phyloP scores from a whole-genome alignment of 2,113 vertebrate species.

The Cebus imitator region DNA sequence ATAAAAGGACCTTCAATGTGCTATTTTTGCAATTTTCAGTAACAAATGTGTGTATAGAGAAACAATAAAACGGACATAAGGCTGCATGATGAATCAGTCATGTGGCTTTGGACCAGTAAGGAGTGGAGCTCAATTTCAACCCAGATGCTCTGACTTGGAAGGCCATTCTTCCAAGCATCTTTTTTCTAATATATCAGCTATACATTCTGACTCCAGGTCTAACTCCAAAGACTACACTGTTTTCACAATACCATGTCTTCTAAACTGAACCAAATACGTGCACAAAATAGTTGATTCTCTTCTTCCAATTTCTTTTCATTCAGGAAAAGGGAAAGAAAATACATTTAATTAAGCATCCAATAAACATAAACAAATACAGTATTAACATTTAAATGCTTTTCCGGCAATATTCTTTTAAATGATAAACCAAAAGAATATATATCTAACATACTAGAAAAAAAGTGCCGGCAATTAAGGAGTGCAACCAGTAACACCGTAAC shows the following conservation, averaged over 20 bases:
- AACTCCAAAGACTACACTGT: neutral
- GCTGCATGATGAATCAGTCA: too few relatives aligned
- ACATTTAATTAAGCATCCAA: slow-evolving; percentile 6
- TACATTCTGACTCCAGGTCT: neutral
- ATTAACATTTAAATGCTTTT: neutral
- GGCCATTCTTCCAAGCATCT: too few relatives aligned
- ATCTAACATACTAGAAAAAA: neutral
- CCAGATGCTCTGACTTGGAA: too few relatives aligned
- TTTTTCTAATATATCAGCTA: too few relatives aligned
- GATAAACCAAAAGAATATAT: neutral
- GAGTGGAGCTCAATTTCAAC: too few relatives aligned
- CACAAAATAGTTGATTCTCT: neutral
- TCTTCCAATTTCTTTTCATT: slow-evolving; percentile 36
- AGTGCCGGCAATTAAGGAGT: neutral
- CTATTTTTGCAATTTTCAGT: too few relatives aligned
- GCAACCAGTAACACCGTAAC: neutral
- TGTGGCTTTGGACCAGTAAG: too few relatives aligned
- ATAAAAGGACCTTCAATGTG: too few relatives aligned
- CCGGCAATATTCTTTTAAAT: neutral
- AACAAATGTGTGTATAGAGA: too few relatives aligned
- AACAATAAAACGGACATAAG: too few relatives aligned
- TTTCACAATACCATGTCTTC: neutral
- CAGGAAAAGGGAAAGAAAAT: neutral
- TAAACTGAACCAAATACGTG: neutral
- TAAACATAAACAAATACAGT: neutral